Base-by-base conservation (phyloP, 2,113 vertebrate genomes). In the Paracanthobrama guichenoti region DNA sequence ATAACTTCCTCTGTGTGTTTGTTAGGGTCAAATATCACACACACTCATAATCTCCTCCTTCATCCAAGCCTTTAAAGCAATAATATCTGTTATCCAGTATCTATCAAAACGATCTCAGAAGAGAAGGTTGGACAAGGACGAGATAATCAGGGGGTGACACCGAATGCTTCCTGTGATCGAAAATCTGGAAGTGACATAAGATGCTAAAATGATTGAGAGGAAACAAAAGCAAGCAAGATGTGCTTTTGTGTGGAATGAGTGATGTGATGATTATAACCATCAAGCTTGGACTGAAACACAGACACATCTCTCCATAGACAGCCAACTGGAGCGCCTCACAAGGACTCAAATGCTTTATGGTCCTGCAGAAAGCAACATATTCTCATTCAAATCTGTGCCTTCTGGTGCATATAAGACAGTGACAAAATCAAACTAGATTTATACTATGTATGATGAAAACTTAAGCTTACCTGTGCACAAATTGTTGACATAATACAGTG, bases 191-290 rank as follows among this genome's bases (percentile, higher is more conserved):
- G 42, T 66, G 42, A 62, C 77, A 79, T 64, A 44, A 60, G 55
- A 78, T 78, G 76, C 55, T 44, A 78, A 60, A 60, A 78, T 78
- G 35, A 78, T 78, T 60, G 77, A 64, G 77, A 79, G 59, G 44
- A 75, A 79, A 79, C 77, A 79, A 79, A 42, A 64, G 77, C 31
- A 44, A 46, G 39, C 59, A 64, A 79, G 59, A 64, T 79, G 59
- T 48, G 59, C 77, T 66, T 79, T 79, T 79, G 77, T 79, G 57
- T 26, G 55, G 24, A 12, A 12, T 20, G 59, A 79, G 39, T 79
- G 76, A 79, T 79, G 76, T 62, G 76, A 44, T 62, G 77, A 64
- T 64, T 79, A 79, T 48, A 66, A 46, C 22, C 77, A 79, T 79
- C 59, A 8, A 14, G 42, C 77, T 79, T 79, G 77, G 59, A 66